Base-by-base conservation (phyloP, 2,888 invertebrate genomes). In the Acleris emargana region DNA sequence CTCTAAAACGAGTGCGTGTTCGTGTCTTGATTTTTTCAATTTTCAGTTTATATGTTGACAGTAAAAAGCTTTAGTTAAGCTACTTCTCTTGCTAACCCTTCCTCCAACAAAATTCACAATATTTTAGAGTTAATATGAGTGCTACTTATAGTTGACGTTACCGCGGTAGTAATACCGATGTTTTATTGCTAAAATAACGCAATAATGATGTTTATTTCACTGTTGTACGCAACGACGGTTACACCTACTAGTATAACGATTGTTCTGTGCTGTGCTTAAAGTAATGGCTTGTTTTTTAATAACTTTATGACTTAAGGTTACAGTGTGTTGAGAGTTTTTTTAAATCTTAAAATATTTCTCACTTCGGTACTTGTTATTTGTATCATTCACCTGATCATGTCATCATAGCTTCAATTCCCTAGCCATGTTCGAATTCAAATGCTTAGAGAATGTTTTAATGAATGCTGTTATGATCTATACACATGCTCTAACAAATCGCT, bases 191-290 rank as follows among this genome's bases (percentile, higher is more conserved):
- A 42, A 58, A 64, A 59, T 54, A 18, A 28, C 53, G 53, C 49
- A 53, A 59, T 64, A 42, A 64, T 49, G 47, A 58, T 64, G 54
- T 58, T 59, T 54, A 45, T 22, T 58, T 59, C 53, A 64, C 42
- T 38, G 47, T 50, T 64, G 3, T 25, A 22, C 18, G 53, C 28
- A 47, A 50, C 13, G 7, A 18, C 25, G 38, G 49, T 59, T 25
- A 49, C 53, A 28, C 52, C 58, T 49, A 51, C 32, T 62, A 50
- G 28, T 51, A n/a, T n/a, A 51, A 18, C 42, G 42, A 59, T 58
- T 52, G 55, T 58, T 52, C 47, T 62, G 45, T 17, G 18, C 25
- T 50, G 50, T 16, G 38, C 49, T 62, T n/a, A 38, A 32, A 7
- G 38, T 38, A 18, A 18, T 38, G n/a, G 18, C 38, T 53, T 6